Evolutionary conservation across 2,113 vertebrate genomes (phyloP), one percentile per base, ranked within the genome.

Genomic region (Myrmecobius fasciatus): DNA sequence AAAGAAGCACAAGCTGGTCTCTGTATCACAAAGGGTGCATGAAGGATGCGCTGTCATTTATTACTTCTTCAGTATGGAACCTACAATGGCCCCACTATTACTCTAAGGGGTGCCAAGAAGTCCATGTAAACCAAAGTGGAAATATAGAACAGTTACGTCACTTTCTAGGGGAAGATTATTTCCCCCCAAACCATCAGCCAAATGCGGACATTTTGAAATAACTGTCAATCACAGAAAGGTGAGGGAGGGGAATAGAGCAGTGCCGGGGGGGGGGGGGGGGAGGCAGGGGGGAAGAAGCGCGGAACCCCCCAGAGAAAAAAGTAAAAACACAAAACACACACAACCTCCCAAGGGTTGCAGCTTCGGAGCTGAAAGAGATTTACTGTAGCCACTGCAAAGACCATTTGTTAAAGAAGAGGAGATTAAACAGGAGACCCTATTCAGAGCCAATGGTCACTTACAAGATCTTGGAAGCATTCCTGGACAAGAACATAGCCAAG

Each of bases 391-490:
- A 2, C 95, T 93, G 56, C 93, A 96, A 91, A 97, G 94, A 88
- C 60, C 95, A 67, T 96, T 97, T 98, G 96, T 97, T 93, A 96
- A 92, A 94, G 91, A 97, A 56, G 49, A 96, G 95, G 95, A 98
- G 95, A 98, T 96, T 94, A 98, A 98, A 97, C 95, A 97, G 96
- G 96, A 97, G 95, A 95, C 49, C 94, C 93, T 95, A 96, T 96
- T 98, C 92, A 97, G 96, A 96, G 93, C 92, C 96, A 46, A 0
- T 96, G 96, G 97, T 97, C 98, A 97, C 93, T 95, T 89, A 95
- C 95, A 98, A 97, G 97, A 97, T 98, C 95, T 97, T 98, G 98
- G 98, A 98, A 98, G 89, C 89, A 8, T 98, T 98, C 94, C 97
- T 96, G 93, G 93, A 95, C 97, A 95, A 96, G 94, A 47, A 91